phyloP scores from a whole-genome alignment of 2,888 invertebrate species.

The Sepioteuthis lessoniana region DNA sequence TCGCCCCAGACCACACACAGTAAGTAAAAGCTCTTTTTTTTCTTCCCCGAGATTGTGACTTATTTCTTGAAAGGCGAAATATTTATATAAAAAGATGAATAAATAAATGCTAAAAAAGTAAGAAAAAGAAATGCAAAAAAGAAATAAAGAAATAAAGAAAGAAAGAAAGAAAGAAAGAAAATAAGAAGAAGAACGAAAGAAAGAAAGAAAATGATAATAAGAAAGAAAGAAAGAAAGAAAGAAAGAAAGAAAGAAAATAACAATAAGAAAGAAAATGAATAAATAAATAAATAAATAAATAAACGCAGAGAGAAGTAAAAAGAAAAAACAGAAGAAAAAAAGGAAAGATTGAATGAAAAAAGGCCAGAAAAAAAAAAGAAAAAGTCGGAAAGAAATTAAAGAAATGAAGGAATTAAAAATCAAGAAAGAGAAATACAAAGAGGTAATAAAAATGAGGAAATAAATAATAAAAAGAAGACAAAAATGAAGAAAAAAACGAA shows the following conservation, averaged over 20 bases:
- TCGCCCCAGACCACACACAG: not conserved
- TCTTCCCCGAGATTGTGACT: not conserved
- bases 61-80: not conserved
- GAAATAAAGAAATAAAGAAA: too few relatives aligned
- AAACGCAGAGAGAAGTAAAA: not conserved
- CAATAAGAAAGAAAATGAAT: not conserved
- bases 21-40: not conserved
- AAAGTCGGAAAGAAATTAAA: too few relatives aligned
- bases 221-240: not conserved
- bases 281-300: not conserved
- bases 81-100: not conserved
- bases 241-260: not conserved
- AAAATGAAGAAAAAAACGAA: too few relatives aligned
- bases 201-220: not conserved
- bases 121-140: not conserved
- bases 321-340: not conserved
- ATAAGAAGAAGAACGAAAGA: not conserved
- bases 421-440: too few relatives aligned
- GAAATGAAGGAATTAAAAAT: too few relatives aligned
- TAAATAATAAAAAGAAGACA: too few relatives aligned
- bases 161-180: too few relatives aligned
- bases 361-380: not conserved
- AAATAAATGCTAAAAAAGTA: not conserved
- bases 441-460: too few relatives aligned
- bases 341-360: not conserved